Evolutionary conservation across 2,797 vertebrate species (phyloP).

Genomic region (Chanos chanos): DNA sequence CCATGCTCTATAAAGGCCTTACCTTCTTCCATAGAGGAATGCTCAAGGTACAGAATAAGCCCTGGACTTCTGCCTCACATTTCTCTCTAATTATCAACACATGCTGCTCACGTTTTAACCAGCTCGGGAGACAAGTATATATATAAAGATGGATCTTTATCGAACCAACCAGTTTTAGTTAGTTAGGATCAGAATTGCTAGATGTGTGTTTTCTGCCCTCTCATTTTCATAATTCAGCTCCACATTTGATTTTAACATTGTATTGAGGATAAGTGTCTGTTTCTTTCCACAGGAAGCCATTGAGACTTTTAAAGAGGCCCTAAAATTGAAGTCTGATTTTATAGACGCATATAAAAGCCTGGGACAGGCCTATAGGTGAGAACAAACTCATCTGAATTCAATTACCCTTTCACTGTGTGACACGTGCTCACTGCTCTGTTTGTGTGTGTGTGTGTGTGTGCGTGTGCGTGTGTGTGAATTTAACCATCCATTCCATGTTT

Average conservation of each 20-base stretch:
- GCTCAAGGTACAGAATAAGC: constrained; percentile 83
- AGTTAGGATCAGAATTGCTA: too few relatives aligned
- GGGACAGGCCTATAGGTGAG: constrained; percentile 93
- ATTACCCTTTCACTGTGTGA: too few relatives aligned
- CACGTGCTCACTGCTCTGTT: too few relatives aligned
- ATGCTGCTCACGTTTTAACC: too few relatives aligned
- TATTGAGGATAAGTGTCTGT: neutral
- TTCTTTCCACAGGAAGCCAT: constrained; percentile 84
- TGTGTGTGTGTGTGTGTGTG: neutral
- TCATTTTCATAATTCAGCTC: neutral
- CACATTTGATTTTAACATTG: neutral
- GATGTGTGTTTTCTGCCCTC: too few relatives aligned
- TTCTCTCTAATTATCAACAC: neutral
- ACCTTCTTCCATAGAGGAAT: constrained; percentile 98
- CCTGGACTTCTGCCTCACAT: too few relatives aligned
- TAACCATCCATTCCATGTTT: neutral
- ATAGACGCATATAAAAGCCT: constrained; percentile 97
- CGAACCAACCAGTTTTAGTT: too few relatives aligned
- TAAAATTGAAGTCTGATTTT: constrained; percentile 93
- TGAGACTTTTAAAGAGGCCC: constrained; percentile 93
- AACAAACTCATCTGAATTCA: neutral
- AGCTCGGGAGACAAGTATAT: too few relatives aligned
- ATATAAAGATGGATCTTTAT: too few relatives aligned
- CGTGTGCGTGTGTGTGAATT: neutral
- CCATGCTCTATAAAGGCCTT: constrained; percentile 96